phyloP scores from a whole-genome alignment of 2,113 vertebrate species.

The Corythornis vintsioides region DNA sequence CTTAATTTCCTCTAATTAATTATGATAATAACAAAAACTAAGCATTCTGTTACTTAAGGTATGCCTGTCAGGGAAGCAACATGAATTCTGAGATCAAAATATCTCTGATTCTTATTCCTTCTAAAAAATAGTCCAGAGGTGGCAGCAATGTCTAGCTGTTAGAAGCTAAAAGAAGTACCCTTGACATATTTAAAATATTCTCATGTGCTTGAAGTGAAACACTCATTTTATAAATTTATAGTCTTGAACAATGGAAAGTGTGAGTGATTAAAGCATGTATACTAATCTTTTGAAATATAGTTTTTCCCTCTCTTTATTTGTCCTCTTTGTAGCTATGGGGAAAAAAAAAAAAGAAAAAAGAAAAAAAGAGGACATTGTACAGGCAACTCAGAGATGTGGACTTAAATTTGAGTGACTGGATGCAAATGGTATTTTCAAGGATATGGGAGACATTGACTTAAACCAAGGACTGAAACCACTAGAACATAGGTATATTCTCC shows the following conservation, averaged over 20 bases:
- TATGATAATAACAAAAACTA: not conserved
- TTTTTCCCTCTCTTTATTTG: not conserved
- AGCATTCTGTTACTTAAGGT: not conserved
- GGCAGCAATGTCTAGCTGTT: constrained; percentile 70
- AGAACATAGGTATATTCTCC: constrained; percentile 5
- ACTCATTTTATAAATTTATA: constrained; percentile 50
- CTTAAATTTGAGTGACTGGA: constrained; percentile 20
- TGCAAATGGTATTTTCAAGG: constrained; percentile 40
- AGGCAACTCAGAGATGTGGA: not conserved
- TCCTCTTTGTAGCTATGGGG: not conserved
- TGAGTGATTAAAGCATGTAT: not conserved
- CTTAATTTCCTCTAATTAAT: not conserved
- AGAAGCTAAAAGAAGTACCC: constrained; percentile 39
- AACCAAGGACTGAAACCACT: constrained; percentile 51
- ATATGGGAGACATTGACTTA: constrained; percentile 26
- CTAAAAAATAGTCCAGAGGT: constrained; percentile 58
- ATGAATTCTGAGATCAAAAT: not conserved
- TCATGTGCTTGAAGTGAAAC: constrained; percentile 65
- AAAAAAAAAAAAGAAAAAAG: not conserved
- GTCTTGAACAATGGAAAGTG: constrained; percentile 31
- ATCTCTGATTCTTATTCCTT: not conserved
- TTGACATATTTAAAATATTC: constrained; percentile 73
- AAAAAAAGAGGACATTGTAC: not conserved
- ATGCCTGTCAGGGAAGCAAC: not conserved
- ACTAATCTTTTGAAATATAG: constrained; percentile 1